Percentiles rank a stretch among this genome's conserved stretches.
phyloP scores from a whole-genome alignment of 2,888 invertebrate genomes.

The Spodoptera picta region DNA sequence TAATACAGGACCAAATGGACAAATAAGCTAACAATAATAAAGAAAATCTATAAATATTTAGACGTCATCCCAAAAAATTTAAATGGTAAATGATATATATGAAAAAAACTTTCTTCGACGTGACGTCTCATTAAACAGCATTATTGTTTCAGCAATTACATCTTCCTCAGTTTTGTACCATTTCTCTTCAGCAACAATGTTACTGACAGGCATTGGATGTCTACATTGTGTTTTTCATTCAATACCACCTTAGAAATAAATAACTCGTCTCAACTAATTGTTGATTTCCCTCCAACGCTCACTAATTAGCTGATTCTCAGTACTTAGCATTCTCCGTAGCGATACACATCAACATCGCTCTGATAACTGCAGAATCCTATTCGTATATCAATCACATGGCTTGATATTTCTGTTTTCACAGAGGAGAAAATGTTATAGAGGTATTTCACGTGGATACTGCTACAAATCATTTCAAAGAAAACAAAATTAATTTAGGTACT shows the following conservation, averaged over 20 bases:
- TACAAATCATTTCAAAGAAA: constrained; percentile 4
- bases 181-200: not conserved
- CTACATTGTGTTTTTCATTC: constrained; percentile 16
- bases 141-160: not conserved
- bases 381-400: constrained; percentile 48
- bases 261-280: constrained; percentile 29
- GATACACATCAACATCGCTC: constrained; percentile 53
- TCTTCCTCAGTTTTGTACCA: not conserved
- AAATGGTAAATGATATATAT: too few species aligned
- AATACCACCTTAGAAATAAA: constrained; percentile 13
- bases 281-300: constrained; percentile 29
- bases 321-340: constrained; percentile 46
- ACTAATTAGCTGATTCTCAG: constrained; percentile 41
- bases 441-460: constrained; percentile 9
- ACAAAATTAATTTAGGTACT: too few species aligned
- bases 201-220: not conserved
- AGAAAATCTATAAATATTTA: too few species aligned
- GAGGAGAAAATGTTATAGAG: constrained; percentile 35
- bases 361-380: constrained; percentile 49
- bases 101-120: too few species aligned
- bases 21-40: too few species aligned
- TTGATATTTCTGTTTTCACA: constrained; percentile 45
- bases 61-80: too few species aligned
- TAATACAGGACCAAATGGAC: too few species aligned
- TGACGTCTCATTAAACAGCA: too few species aligned